Evolutionary conservation across 2,888 invertebrate genomes (phyloP).

Genomic region (Polyommatus iphigenia): DNA sequence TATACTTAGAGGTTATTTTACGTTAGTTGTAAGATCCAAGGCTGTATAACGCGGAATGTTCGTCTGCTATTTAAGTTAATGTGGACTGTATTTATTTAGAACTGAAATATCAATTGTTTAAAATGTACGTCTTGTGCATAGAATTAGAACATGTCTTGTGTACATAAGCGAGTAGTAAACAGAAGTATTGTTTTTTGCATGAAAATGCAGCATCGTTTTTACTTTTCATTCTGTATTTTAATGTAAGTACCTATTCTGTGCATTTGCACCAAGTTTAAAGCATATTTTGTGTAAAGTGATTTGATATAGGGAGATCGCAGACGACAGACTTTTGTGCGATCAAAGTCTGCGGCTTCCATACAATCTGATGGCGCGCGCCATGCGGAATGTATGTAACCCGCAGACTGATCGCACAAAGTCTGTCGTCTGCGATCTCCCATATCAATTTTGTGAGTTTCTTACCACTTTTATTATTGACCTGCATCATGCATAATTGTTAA

Average conservation of each 20-base stretch:
- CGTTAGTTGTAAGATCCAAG: conserved; percentile 76
- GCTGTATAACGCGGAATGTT: conserved; percentile 76
- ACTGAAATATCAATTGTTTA: background rate
- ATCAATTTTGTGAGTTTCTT: background rate
- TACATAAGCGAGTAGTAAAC: too few relatives aligned
- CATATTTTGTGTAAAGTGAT: background rate
- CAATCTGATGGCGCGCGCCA: too few relatives aligned
- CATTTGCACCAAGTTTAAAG: background rate
- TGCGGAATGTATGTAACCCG: too few relatives aligned
- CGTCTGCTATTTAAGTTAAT: conserved; percentile 35
- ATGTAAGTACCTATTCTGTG: background rate
- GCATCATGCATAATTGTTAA: background rate
- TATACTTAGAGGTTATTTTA: conserved; percentile 77
- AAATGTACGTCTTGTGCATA: background rate
- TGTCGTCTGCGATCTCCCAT: too few relatives aligned
- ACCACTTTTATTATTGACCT: background rate
- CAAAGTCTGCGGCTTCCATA: too few relatives aligned
- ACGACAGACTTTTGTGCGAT: too few relatives aligned
- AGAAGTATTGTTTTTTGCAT: too few relatives aligned
- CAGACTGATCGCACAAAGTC: too few relatives aligned
- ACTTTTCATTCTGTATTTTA: background rate
- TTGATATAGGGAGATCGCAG: too few relatives aligned
- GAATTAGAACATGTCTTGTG: too few relatives aligned
- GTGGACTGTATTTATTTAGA: conserved; percentile 36
- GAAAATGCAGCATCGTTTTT: too few relatives aligned